Evolutionary conservation across 2,797 vertebrate species (phyloP), one percentile per base, ranked within the genome.

Genomic region (Malurus splendens): DNA sequence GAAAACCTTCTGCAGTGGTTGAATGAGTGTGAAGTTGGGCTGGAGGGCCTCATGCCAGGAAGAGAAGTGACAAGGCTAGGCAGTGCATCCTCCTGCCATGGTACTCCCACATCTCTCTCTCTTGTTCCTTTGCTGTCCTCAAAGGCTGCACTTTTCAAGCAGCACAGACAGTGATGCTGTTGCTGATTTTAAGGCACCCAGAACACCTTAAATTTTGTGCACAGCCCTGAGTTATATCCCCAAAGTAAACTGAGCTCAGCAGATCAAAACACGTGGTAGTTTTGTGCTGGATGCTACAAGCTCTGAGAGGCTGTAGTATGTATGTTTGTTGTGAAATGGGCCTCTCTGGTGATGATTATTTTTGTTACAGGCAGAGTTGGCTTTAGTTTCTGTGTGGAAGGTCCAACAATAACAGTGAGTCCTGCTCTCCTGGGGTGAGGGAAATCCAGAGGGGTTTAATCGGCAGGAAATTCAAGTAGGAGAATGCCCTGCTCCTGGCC

Each of bases 391-490:
- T 91, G 62, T 82, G 73, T 85, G 80, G 73, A 82, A 89, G 59
- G 52, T 94, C 93, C 93, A 93, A 91, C 66, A 90, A 91, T 56
- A 93, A 93, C 82, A 94, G 75, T 8, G 24, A 95, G 84, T 52
- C 48, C 76, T 62, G 48, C 55, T 59, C 84, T 87, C 90, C 72
- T 80, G 91, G 88, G 83, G 72, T 80, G 78, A 90, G 76, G 55
- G 32, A 94, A 93, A 91, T 94, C 93, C 85, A 93, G 84, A 89
- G 91, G 89, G 91, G 76, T 90, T 94, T 95, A 95, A 89, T 73
- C 0, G 0, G 38, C 90, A 93, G 91, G 93, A 94, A 91, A 91
- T 90, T 91, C 51, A 90, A 92, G 76, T 87, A 86, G 92, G 90
- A 93, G 86, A 89, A 83, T 0, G 12, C 73, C 57, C 55, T 93